Evolutionary conservation across 2,113 vertebrate species (phyloP).

Genomic region (Probosciger aterrimus): DNA sequence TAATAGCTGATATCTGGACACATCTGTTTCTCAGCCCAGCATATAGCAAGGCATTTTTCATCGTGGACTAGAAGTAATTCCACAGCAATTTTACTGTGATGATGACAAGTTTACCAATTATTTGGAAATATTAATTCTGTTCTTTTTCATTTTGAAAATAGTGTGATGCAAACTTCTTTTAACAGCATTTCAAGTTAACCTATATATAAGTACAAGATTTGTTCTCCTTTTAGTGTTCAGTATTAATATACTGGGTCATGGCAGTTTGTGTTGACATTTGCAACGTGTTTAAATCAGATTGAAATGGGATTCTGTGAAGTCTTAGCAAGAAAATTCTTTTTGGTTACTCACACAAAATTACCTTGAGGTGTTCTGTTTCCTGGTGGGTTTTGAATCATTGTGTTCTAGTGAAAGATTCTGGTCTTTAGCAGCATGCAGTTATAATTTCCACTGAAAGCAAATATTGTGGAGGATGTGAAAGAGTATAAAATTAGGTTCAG

Average conservation of each 20-base stretch:
- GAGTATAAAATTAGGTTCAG: conserved; percentile 5
- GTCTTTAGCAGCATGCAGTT: background rate
- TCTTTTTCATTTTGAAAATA: background rate
- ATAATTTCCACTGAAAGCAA: conserved; percentile 26
- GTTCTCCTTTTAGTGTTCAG: conserved; percentile 1
- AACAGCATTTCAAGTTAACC: background rate
- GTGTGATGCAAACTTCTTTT: background rate
- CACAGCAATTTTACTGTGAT: background rate
- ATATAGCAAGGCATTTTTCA: background rate
- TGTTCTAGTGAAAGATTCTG: background rate
- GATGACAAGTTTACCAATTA: background rate
- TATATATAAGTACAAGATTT: background rate
- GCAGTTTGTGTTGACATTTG: conserved; percentile 49
- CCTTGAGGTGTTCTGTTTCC: background rate
- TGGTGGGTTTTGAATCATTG: conserved; percentile 3
- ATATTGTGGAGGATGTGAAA: conserved; percentile 36
- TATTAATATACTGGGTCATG: background rate
- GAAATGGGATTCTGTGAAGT: background rate
- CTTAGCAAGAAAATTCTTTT: background rate
- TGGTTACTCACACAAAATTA: background rate
- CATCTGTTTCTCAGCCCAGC: background rate
- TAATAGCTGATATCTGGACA: background rate
- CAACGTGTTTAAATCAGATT: conserved; percentile 22
- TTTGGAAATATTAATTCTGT: background rate
- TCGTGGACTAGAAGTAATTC: background rate